A percentile compares a stretch with the other conserved stretches of the same genome.
These are phyloP conservation scores for Lamellibrachia columna DNA, from an alignment of 2,888 invertebrate genomes.

Conservation along the genomic window DNA sequence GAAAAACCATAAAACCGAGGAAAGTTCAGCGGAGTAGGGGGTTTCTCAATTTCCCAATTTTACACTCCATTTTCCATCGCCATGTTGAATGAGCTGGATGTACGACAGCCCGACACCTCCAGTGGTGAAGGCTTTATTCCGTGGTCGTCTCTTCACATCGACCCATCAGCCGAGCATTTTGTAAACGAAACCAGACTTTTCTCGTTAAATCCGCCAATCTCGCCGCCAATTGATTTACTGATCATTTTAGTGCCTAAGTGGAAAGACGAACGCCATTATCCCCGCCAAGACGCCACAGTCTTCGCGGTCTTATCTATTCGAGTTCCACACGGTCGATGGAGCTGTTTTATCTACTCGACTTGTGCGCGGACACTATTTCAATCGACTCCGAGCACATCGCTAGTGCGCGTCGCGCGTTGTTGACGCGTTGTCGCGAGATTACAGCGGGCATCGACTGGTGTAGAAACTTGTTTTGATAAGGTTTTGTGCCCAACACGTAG, in stretches of 20 bases:
- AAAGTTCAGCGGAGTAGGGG: too few relatives aligned
- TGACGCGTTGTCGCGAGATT: not conserved
- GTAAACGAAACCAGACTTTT: not conserved
- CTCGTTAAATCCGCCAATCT: conserved; percentile 12
- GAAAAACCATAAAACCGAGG: too few relatives aligned
- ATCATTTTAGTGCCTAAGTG: not conserved
- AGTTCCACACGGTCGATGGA: not conserved
- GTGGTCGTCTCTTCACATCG: not conserved
- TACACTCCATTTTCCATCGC: too few relatives aligned
- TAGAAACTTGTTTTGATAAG: too few relatives aligned
- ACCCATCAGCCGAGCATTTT: not conserved
- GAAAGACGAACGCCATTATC: not conserved
- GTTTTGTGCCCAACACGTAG: too few relatives aligned
- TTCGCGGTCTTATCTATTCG: not conserved
- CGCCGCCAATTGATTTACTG: conserved; percentile 1
- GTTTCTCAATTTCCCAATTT: too few relatives aligned
- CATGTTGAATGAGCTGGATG: too few relatives aligned
- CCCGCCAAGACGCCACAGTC: not conserved
- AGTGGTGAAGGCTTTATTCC: not conserved
- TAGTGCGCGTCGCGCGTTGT: not conserved
- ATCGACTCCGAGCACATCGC: not conserved
- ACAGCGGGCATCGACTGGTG: not conserved
- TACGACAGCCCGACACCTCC: too few relatives aligned
- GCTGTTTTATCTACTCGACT: not conserved
- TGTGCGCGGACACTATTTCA: not conserved